A percentile compares a stretch with the other conserved stretches of the same genome.
phyloP scores from a whole-genome alignment of 2,797 vertebrate species.

The Petrocephalus sullivani region DNA sequence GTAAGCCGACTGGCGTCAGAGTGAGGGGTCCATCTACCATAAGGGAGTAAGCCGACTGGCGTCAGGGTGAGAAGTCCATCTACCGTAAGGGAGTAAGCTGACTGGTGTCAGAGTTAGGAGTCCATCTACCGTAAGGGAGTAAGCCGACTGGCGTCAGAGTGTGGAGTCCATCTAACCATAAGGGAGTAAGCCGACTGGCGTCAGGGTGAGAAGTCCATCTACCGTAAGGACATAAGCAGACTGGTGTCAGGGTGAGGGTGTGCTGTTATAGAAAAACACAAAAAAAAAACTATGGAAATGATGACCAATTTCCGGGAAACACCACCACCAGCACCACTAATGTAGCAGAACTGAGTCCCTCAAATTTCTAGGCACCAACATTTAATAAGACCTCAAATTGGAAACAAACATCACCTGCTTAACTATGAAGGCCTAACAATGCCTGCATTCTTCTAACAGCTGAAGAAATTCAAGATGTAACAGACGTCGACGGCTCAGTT shows the following conservation, averaged over 20 bases:
- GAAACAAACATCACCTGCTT: background rate
- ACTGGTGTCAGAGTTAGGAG: too few species aligned
- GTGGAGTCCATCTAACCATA: too few species aligned
- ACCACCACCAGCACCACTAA: background rate
- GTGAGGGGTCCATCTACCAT: too few species aligned
- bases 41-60: too few species aligned
- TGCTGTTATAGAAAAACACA: background rate
- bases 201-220: too few species aligned
- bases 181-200: too few species aligned
- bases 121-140: too few species aligned
- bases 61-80: too few species aligned
- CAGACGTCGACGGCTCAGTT: background rate
- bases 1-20: too few species aligned
- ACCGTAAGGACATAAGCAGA: background rate
- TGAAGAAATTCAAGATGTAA: background rate
- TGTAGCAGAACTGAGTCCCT: background rate
- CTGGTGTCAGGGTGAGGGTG: background rate
- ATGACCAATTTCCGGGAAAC: background rate
- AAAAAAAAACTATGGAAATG: background rate
- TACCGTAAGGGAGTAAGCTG: too few species aligned
- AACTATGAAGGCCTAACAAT: background rate
- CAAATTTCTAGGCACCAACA: background rate
- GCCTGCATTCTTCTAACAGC: background rate
- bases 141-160: too few species aligned
- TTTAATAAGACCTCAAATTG: background rate